Evolutionary conservation across 2,113 vertebrate species (phyloP).

Genomic region (Leucoraja erinaceus): DNA sequence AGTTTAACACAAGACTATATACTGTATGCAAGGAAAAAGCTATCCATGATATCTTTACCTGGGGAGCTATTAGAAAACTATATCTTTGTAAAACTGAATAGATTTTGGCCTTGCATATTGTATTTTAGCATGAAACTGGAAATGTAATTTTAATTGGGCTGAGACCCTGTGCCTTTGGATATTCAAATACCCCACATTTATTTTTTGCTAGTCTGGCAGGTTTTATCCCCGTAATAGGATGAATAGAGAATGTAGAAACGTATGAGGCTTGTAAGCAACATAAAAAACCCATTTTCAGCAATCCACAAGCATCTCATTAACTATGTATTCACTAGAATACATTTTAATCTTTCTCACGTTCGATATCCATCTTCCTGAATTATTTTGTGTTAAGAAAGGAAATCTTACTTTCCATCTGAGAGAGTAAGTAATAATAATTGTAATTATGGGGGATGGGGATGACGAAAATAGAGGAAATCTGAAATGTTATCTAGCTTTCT

Average conservation of each 20-base stretch:
- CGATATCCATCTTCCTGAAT: not conserved
- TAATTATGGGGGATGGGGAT: not conserved
- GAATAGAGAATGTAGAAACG: not conserved
- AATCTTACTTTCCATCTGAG: not conserved
- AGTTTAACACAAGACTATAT: not conserved
- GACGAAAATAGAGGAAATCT: not conserved
- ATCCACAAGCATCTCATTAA: conserved; percentile 7
- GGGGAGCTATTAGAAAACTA: not conserved
- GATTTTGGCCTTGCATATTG: not conserved
- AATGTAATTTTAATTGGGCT: conserved; percentile 31
- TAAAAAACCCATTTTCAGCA: not conserved
- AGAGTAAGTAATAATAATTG: not conserved
- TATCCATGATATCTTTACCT: conserved; percentile 11
- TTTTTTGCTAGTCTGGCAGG: not conserved
- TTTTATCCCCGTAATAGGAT: conserved; percentile 17
- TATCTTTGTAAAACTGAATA: not conserved
- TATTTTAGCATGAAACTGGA: not conserved
- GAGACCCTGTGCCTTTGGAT: not conserved
- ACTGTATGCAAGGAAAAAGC: conserved; percentile 9
- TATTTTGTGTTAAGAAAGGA: not conserved
- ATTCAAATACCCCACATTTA: not conserved
- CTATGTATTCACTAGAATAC: not conserved
- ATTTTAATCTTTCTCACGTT: not conserved
- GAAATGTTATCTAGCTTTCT: not conserved
- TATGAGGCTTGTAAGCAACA: not conserved